Percentiles rank a stretch among this genome's conserved stretches.
Conservation (phyloP, 2,113 vertebrate genomes). For the Meriones unguiculatus region DNA sequence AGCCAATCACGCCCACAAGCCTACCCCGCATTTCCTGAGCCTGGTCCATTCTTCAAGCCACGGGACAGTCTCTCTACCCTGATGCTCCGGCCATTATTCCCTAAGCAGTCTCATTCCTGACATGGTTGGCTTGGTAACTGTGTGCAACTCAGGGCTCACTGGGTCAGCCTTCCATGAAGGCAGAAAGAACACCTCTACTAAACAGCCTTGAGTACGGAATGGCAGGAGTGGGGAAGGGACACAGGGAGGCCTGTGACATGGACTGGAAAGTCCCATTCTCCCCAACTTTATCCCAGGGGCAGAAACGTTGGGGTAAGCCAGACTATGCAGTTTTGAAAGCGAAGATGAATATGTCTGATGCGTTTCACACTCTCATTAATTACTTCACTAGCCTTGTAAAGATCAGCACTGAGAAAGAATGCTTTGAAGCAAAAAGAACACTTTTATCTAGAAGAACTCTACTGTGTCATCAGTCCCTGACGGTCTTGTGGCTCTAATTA, state of each 20-base stretch:
- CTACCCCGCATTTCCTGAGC: not conserved
- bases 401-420: not conserved
- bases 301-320: not conserved
- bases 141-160: not conserved
- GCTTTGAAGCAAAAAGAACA: not conserved
- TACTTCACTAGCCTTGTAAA: conserved; percentile 6
- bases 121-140: not conserved
- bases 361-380: not conserved
- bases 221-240: not conserved
- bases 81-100: not conserved
- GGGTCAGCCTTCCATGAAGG: not conserved
- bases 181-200: not conserved
- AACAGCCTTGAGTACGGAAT: not conserved
- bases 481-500: not conserved
- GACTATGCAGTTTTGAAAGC: not conserved
- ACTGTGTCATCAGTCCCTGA: not conserved
- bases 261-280: not conserved
- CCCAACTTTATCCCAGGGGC: not conserved
- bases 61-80: not conserved
- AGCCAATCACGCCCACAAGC: not conserved
- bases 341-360: conserved; percentile 4
- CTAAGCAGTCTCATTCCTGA: not conserved
- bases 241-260: not conserved
- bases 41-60: not conserved
- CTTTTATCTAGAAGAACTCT: not conserved